Conservation (phyloP, 2,113 vertebrate genomes). For the Clarias magur region DNA sequence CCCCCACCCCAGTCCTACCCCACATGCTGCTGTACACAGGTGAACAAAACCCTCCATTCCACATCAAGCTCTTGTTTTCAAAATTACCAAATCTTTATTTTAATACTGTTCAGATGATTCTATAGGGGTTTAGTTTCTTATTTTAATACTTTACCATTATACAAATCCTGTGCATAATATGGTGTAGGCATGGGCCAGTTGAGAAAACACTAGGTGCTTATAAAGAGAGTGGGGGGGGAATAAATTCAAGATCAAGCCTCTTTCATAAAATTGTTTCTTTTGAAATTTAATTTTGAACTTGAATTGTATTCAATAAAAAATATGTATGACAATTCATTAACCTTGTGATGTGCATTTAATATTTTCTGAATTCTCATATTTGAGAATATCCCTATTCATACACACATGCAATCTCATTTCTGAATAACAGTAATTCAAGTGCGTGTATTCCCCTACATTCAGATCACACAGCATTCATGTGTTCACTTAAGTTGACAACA, state of each 20-base stretch:
- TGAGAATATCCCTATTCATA: too few species aligned
- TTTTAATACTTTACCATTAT: constrained; percentile 68
- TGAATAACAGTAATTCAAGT: too few species aligned
- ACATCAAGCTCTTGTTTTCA: constrained; percentile 61
- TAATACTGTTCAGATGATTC: constrained; percentile 70
- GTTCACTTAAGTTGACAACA: too few species aligned
- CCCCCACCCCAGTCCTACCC: not conserved
- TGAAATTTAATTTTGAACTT: constrained; percentile 79
- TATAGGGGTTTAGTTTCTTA: constrained; percentile 67
- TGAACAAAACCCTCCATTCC: constrained; percentile 59
- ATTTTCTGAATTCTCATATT: not conserved
- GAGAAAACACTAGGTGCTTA: constrained; percentile 70
- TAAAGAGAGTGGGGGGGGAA: constrained; percentile 76
- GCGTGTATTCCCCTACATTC: too few species aligned
- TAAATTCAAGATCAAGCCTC: constrained; percentile 55
- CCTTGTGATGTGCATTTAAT: not conserved
- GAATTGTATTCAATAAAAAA: constrained; percentile 84
- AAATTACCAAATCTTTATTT: constrained; percentile 80
- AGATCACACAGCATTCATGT: too few species aligned
- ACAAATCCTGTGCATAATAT: constrained; percentile 64
- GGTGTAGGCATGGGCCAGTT: constrained; percentile 65
- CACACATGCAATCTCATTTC: too few species aligned
- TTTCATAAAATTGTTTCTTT: constrained; percentile 75
- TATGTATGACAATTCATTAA: constrained; percentile 70
- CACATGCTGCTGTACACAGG: constrained; percentile 60